A percentile compares a stretch with the other conserved stretches of the same genome.
These are phyloP conservation scores for Microvelia longipes DNA, from an alignment of 1,140 invertebrate species.

Conservation along the genomic window DNA sequence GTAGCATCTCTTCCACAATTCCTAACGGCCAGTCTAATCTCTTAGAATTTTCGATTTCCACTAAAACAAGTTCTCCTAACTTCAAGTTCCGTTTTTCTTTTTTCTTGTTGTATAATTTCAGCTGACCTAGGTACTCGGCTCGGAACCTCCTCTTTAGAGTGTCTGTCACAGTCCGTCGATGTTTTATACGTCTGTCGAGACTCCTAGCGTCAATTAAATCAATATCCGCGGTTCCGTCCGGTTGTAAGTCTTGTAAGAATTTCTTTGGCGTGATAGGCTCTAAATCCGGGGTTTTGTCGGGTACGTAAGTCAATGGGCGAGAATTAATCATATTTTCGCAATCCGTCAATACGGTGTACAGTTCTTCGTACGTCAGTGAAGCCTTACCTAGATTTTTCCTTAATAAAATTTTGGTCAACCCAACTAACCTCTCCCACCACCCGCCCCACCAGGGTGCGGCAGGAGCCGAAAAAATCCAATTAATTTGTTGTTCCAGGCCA, in stretches of 20 bases:
- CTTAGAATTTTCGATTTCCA: constrained; percentile 20
- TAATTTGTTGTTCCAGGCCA: constrained; percentile 13
- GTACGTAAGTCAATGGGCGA: constrained; percentile 27
- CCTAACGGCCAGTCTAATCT: constrained; percentile 24
- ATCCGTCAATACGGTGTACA: constrained; percentile 26
- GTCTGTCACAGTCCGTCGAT: constrained; percentile 4
- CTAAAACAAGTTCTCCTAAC: constrained; percentile 18
- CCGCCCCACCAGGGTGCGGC: constrained; percentile 32
- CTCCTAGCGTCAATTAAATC: constrained; percentile 1
- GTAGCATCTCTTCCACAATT: constrained; percentile 17
- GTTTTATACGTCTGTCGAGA: constrained; percentile 4
- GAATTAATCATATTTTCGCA: constrained; percentile 26
- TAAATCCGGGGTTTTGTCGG: constrained; percentile 19
- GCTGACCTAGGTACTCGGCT: constrained; percentile 12
- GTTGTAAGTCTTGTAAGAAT: constrained; percentile 23
- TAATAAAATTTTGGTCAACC: constrained; percentile 26
- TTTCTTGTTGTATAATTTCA: neutral
- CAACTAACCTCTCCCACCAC: constrained; percentile 29
- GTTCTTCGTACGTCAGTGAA: constrained; percentile 23
- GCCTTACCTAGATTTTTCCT: constrained; percentile 22
- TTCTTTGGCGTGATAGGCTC: constrained; percentile 16
- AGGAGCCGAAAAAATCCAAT: constrained; percentile 29
- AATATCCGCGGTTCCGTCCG: constrained; percentile 18
- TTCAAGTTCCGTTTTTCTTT: neutral
- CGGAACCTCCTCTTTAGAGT: constrained; percentile 8